These are phyloP conservation scores for Borostomias antarcticus DNA, from an alignment of 2,797 vertebrate species.

Conservation along the genomic window DNA sequence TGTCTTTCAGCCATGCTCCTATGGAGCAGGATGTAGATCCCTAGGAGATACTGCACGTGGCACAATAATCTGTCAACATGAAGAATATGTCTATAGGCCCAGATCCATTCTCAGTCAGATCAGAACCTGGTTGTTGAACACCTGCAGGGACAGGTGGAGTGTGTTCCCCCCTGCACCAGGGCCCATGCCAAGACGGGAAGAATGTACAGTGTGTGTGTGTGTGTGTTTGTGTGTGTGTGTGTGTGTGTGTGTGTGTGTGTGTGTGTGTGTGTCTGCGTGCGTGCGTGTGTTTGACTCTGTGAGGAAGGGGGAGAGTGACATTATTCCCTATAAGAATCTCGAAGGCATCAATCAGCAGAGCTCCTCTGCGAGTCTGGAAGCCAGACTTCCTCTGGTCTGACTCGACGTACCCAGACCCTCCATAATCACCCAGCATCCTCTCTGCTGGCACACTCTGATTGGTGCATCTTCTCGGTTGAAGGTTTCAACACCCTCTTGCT, in stretches of 20 bases:
- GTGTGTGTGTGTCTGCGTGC: not conserved
- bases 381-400: not conserved
- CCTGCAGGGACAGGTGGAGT: conserved; percentile 25
- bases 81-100: conserved; percentile 1
- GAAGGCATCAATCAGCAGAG: conserved; percentile 6
- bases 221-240: not conserved
- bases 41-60: conserved; percentile 6
- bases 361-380: conserved; percentile 1
- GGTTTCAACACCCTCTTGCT: conserved; percentile 15
- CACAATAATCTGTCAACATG: conserved; percentile 15
- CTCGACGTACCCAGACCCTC: not conserved
- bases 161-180: not conserved
- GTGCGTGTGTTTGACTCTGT: not conserved
- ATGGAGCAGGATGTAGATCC: not conserved
- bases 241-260: not conserved
- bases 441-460: conserved; percentile 2
- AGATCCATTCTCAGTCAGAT: conserved; percentile 5
- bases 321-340: not conserved
- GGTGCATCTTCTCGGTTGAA: not conserved
- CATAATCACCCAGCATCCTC: conserved; percentile 6
- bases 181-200: not conserved
- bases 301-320: not conserved
- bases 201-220: not conserved
- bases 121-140: conserved; percentile 1
- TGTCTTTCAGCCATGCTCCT: conserved; percentile 4